Evolutionary conservation across 2,797 vertebrate species (phyloP), one percentile per base, ranked within the genome.

Genomic region (Cynodonichthys magdalenae): DNA sequence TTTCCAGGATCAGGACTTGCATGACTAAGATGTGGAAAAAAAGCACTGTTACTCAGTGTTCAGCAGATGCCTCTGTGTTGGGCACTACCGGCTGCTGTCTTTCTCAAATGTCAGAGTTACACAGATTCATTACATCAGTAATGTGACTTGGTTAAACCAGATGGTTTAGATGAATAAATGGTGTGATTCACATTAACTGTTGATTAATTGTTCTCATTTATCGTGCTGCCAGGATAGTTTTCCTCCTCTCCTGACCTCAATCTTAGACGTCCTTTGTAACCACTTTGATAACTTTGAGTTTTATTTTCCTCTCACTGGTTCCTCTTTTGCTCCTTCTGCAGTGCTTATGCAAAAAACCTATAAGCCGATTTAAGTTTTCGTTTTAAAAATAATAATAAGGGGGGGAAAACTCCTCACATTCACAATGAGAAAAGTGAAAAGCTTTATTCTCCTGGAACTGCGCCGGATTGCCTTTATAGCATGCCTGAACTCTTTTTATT

Each of bases 151-250:
- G 85, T 87, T 78, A 81, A 89, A 81, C 69, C 69, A 73, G 82
- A 87, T 90, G 86, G 84, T 90, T 90, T 88, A 76, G 85, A 88
- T 86, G 79, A 81, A 89, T 89, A 83, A 87, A 89, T 84, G 76
- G 66, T 71, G 81, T 76, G 74, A 88, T 84, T 87, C 82, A 83
- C 78, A 90, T 92, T 92, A 88, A 90, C 82, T 75, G 64, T 69
- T 93, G 90, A 93, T 93, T 93, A 92, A 93, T 92, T 92, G 85
- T 92, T 85, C 85, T 89, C 79, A 90, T 93, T 92, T 91, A 80
- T 87, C 83, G 86, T 79, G 80, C 56, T 10, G 71, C 82, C 74
- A 77, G 73, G 85, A 87, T 67, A 76, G 77, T 85, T 86, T 79
- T 83, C 71, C 77, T 85, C 79, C 80, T 84, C 62, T 71, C 71